These are phyloP conservation scores for Poeciliopsis prolifica DNA, from an alignment of 2,113 vertebrate genomes.

Conservation along the genomic window DNA sequence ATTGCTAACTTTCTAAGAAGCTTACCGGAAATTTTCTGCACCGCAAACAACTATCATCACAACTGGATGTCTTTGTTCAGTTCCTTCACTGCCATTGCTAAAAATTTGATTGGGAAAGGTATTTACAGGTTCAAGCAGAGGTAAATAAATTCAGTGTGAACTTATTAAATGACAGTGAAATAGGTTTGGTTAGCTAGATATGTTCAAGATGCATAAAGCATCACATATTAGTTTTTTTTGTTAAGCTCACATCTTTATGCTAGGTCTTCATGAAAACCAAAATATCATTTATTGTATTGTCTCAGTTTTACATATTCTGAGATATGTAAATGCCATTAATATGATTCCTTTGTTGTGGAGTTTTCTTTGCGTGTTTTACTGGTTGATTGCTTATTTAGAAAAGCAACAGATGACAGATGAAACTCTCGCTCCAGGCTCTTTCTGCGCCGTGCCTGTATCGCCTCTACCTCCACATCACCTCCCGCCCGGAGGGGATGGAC, in stretches of 20 bases:
- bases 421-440: slow-evolving; percentile 23
- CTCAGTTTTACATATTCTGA: not conserved
- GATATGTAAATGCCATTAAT: not conserved
- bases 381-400: not conserved
- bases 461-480: not conserved
- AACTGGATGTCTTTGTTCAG: no score
- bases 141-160: no score
- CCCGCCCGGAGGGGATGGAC: slow-evolving; percentile 22
- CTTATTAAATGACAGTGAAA: no score
- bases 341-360: not conserved
- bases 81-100: no score
- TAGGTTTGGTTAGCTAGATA: not conserved
- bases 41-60: no score
- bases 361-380: not conserved
- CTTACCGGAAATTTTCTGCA: no score
- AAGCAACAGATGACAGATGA: slow-evolving; percentile 15
- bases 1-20: no score
- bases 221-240: not conserved
- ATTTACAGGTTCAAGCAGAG: no score
- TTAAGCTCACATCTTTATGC: no score
- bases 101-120: no score
- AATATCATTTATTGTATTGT: not conserved
- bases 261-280: not conserved
- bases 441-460: not conserved
- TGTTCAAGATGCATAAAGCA: not conserved